Evolutionary conservation across 2,888 invertebrate genomes (phyloP).

Genomic region (Neoitamus cyanurus): DNA sequence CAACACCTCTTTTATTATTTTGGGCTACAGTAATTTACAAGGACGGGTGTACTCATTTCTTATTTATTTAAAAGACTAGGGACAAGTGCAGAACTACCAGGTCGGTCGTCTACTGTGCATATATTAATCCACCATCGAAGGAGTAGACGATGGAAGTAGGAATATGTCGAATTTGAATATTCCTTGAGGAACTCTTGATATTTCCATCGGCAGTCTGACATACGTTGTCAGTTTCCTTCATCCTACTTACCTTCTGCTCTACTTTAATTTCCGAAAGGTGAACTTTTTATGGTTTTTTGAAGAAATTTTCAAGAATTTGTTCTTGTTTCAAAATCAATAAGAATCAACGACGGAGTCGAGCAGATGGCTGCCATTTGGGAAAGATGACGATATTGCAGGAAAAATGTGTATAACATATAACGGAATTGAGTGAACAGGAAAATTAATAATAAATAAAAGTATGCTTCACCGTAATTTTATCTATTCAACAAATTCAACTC

Average conservation of each 20-base stretch:
- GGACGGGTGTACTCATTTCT: not conserved
- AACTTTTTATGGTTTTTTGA: not conserved
- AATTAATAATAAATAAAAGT: no score
- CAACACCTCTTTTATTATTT: not conserved
- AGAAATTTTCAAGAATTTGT: not conserved
- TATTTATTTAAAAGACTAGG: not conserved
- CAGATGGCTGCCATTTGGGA: not conserved
- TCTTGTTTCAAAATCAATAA: not conserved
- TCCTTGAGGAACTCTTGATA: not conserved
- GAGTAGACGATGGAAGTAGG: not conserved
- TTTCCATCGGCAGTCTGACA: not conserved
- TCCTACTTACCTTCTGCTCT: not conserved
- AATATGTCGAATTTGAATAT: not conserved
- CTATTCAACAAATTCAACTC: no score
- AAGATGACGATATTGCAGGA: not conserved
- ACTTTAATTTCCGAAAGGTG: not conserved
- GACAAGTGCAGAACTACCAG: not conserved
- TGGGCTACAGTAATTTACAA: not conserved
- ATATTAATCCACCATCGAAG: not conserved
- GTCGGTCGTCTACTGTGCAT: not conserved
- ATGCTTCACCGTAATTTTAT: no score
- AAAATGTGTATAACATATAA: not conserved
- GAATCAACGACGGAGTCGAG: not conserved
- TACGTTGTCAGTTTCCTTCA: not conserved
- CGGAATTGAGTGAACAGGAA: not conserved